phyloP scores from a whole-genome alignment of 2,888 invertebrate species.

The Nephrocerus scutellatus region DNA sequence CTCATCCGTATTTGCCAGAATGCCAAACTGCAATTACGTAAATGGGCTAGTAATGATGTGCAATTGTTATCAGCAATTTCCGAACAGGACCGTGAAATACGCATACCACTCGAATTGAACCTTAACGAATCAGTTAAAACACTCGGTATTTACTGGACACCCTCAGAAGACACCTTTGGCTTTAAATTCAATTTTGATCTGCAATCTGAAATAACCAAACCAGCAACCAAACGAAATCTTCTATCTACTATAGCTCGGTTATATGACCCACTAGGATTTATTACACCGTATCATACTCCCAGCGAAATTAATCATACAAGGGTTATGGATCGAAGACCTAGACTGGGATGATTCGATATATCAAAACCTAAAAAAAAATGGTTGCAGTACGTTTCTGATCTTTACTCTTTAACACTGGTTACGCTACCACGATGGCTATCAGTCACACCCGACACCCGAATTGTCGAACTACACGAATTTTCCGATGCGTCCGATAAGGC shows the following conservation, averaged over 20 bases:
- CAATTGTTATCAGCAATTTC: too few relatives aligned
- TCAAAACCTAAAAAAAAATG: background rate
- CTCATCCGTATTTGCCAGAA: too few relatives aligned
- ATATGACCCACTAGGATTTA: background rate
- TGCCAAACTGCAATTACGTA: too few relatives aligned
- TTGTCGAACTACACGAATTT: background rate
- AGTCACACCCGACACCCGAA: background rate
- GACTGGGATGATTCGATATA: background rate
- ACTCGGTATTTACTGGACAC: too few relatives aligned
- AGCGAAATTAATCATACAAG: background rate
- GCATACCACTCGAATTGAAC: too few relatives aligned
- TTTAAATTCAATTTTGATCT: too few relatives aligned
- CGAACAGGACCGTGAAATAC: too few relatives aligned
- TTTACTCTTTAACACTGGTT: background rate
- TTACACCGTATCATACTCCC: background rate
- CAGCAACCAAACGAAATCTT: background rate
- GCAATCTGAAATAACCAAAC: too few relatives aligned
- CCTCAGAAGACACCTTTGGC: background rate
- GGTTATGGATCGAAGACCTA: background rate
- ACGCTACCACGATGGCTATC: background rate
- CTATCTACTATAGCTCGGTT: background rate
- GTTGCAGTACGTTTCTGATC: background rate
- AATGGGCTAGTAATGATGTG: too few relatives aligned
- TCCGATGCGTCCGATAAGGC: conserved; percentile 1
- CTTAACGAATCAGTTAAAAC: too few relatives aligned